A percentile compares a stretch with the other conserved stretches of the same genome.
Evolutionary conservation across 2,113 vertebrate species (phyloP).

Genomic region (Salvelinus fontinalis): DNA sequence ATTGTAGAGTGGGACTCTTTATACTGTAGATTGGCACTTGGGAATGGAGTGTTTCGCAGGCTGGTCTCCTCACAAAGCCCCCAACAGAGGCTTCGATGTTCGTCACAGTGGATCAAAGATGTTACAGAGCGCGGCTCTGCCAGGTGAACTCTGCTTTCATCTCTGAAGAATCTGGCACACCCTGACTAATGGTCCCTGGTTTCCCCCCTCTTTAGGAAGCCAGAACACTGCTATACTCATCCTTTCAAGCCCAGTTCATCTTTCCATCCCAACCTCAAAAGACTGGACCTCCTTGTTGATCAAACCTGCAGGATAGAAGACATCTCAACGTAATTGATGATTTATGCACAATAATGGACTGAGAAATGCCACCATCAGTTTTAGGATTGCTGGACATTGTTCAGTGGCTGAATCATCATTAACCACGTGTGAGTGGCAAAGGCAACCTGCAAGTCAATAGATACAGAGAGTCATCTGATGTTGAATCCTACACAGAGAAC

Average conservation of each 20-base stretch:
- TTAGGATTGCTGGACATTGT: background rate
- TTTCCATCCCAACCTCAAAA: background rate
- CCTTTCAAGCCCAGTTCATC: background rate
- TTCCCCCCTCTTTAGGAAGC: background rate
- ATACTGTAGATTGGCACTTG: conserved; percentile 52
- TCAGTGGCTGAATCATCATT: conserved; percentile 7
- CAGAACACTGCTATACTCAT: background rate
- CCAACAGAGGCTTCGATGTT: conserved; percentile 65
- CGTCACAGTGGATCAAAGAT: conserved; percentile 66
- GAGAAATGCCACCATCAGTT: background rate
- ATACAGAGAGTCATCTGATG: background rate
- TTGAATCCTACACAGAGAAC: background rate
- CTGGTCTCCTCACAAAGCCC: conserved; percentile 54
- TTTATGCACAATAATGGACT: background rate
- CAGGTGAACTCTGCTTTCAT: conserved; percentile 67
- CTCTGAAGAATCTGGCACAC: conserved; percentile 44
- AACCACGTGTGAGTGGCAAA: background rate
- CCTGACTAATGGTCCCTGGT: conserved; percentile 1
- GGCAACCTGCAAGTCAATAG: background rate
- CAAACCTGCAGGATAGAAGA: background rate
- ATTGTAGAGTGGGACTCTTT: conserved; percentile 48
- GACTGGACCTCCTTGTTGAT: background rate
- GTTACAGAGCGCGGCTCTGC: conserved; percentile 40
- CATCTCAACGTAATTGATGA: background rate
- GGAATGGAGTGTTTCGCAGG: conserved; percentile 44